Percentiles rank a stretch among this genome's conserved stretches.
These are phyloP conservation scores for Stenchaetothrips biformis DNA, from an alignment of 2,888 invertebrate species.

Conservation along the genomic window DNA sequence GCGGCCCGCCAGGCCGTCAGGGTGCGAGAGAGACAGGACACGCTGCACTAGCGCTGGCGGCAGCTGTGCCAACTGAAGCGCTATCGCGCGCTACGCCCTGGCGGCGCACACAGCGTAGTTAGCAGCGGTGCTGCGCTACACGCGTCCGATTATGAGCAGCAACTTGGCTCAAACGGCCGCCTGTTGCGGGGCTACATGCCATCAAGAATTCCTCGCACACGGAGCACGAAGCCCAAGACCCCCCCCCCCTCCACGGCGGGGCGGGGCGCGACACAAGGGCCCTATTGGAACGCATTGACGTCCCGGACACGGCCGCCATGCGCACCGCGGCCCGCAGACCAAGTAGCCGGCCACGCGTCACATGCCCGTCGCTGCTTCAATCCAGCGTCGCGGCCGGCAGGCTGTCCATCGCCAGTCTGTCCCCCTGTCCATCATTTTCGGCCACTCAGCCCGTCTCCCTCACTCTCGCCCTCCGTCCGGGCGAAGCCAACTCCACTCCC, in stretches of 20 bases:
- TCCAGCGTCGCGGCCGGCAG: too few relatives aligned
- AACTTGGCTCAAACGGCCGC: background rate
- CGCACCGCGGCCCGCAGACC: too few relatives aligned
- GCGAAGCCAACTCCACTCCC: background rate
- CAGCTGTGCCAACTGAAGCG: too few relatives aligned
- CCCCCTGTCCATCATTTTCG: too few relatives aligned
- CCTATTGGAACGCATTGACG: background rate
- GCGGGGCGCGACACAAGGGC: background rate
- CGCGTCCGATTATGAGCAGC: background rate
- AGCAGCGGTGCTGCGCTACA: background rate
- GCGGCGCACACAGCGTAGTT: background rate
- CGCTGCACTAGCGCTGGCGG: too few relatives aligned
- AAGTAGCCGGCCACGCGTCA: too few relatives aligned
- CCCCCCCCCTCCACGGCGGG: background rate
- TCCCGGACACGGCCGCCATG: background rate
- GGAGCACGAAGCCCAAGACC: background rate
- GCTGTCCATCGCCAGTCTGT: too few relatives aligned
- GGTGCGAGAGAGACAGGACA: background rate
- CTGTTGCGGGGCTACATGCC: constrained; percentile 1
- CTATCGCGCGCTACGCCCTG: background rate
- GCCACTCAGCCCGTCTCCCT: too few relatives aligned
- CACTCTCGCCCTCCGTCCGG: background rate
- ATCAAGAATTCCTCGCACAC: constrained; percentile 11
- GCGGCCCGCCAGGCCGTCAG: background rate
- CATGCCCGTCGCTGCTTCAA: too few relatives aligned